Evolutionary conservation across 2,888 invertebrate genomes (phyloP), one percentile per base, ranked within the genome.

Genomic region (Lottia scabra): DNA sequence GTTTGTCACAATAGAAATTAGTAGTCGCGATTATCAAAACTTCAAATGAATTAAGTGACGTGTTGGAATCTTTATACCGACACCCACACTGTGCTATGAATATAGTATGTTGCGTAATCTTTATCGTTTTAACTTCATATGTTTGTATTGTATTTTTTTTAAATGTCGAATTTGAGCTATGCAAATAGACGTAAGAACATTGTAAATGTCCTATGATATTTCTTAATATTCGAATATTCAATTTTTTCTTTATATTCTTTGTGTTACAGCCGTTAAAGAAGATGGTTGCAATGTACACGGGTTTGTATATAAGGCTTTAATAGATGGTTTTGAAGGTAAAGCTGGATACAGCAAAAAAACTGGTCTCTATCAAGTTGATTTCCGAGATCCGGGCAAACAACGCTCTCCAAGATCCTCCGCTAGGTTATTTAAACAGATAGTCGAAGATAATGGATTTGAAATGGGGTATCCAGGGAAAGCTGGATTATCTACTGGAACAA

Each of bases 281-380:
- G 84, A 86, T 65, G 82, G 81, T 0, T 83, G 83, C 44, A 82
- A 87, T 30, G 83, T 90, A 2, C 83, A 82, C 12, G 94, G 93
- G 0, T 96, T 95, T 83, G 92, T 94, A 0, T 92, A 93, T 71
- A 95, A 95, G 94, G 94, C 93, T 80, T 89, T 96, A n/a, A 91
- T 95, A 89, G 95, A 96, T 83, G 94, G 94, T 85, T 95, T 93
- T 87, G 95, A 95, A 87, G 95, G 95, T 95, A 91, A 91, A 72
- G 91, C 92, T 48, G 95, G 95, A 27, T 95, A 92, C 85, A 92
- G 93, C 92, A 93, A 84, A 23, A 81, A 81, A 46, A 94, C 94
- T 90, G 94, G 94, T 77, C 90, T 94, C 67, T 93, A 93, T 84
- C 92, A 92, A 85, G 94, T 94, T 45, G 93, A 94, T 89, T 94